These are phyloP conservation scores for Cryptocephalus moraei DNA, from an alignment of 2,888 invertebrate species.

Conservation along the genomic window DNA sequence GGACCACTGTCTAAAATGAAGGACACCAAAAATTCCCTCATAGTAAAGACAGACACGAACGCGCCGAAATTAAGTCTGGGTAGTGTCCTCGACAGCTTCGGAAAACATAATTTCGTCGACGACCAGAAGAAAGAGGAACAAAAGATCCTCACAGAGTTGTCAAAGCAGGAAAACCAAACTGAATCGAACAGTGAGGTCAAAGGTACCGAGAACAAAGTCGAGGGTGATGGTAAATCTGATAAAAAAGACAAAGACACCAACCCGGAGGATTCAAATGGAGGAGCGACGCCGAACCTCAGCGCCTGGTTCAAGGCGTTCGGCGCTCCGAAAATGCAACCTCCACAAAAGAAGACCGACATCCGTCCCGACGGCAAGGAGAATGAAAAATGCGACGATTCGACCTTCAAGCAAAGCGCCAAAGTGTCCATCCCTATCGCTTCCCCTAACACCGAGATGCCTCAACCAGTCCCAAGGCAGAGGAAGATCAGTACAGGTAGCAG, in stretches of 20 bases:
- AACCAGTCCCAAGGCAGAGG: constrained; percentile 44
- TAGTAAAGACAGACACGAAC: constrained; percentile 53
- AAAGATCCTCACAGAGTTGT: constrained; percentile 28
- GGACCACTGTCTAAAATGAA: constrained; percentile 48
- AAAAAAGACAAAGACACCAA: constrained; percentile 15
- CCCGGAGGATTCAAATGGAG: constrained; percentile 34
- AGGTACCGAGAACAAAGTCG: constrained; percentile 9
- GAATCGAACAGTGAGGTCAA: not conserved
- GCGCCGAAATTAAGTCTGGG: constrained; percentile 78
- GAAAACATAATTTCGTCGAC: constrained; percentile 55
- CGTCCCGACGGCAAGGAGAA: constrained; percentile 34
- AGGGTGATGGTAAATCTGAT: constrained; percentile 12
- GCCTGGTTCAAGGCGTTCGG: constrained; percentile 92
- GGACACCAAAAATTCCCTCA: constrained; percentile 46
- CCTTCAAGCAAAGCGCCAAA: constrained; percentile 19
- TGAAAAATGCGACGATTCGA: constrained; percentile 37
- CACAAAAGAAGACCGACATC: constrained; percentile 52
- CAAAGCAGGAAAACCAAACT: constrained; percentile 9
- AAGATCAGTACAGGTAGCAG: constrained; percentile 72
- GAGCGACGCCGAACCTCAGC: constrained; percentile 73
- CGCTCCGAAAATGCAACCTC: constrained; percentile 59
- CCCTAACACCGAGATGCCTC: constrained; percentile 34
- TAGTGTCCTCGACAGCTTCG: constrained; percentile 68
- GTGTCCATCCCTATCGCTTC: constrained; percentile 25
- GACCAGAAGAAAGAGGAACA: constrained; percentile 38